Base-by-base conservation (phyloP, 2,113 vertebrate species). In the Suricata suricatta region DNA sequence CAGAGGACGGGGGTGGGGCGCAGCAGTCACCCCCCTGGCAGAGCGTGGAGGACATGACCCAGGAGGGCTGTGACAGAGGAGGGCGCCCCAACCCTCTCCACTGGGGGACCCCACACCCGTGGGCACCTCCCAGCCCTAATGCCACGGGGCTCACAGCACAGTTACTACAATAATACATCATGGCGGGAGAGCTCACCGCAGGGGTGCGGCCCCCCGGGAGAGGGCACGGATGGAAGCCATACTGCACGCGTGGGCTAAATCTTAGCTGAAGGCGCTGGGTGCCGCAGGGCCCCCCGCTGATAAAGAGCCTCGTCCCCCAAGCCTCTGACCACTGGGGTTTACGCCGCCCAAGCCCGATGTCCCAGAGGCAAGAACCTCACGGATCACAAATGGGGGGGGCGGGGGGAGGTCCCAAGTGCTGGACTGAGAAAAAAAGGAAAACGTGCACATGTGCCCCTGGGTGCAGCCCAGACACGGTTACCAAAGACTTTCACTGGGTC, bases 41-140 rank as follows among this genome's bases (percentile, higher is more conserved):
- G 6, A 25, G 64, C 7, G n/a, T 3, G n/a, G 25, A 52, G 12
- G n/a, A 5, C 0, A 7, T 14, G 66, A 21, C 8, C 0, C 68
- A 13, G 19, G n/a, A 81, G 47, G 50, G 19, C 50, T 38, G 66
- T 13, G 50, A 72, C 33, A 57, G n/a, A 72, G 50, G 31, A 38
- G 38, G 29, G 15, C 7, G 33, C 2, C 1, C 17, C 12, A 27
- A 17, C 25, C 44, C 64, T 27, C n/a, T 44, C 63, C 52, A 12
- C 47, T 8, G 23, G 50, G 68, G 66, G 47, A 19, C 21, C 21
- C n/a, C 33, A 1, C 29, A 25, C 23, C 50, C 23, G 23, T 1
- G 10, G 50, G 29, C 10, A 19, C 33, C 68, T 68, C 6, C 1
- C 6, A 41, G 25, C n/a, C 44, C 33, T 52, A 15, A 12, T 3